These are phyloP conservation scores for Malthinus seriepunctatus DNA, from an alignment of 2,888 invertebrate genomes.

Conservation along the genomic window DNA sequence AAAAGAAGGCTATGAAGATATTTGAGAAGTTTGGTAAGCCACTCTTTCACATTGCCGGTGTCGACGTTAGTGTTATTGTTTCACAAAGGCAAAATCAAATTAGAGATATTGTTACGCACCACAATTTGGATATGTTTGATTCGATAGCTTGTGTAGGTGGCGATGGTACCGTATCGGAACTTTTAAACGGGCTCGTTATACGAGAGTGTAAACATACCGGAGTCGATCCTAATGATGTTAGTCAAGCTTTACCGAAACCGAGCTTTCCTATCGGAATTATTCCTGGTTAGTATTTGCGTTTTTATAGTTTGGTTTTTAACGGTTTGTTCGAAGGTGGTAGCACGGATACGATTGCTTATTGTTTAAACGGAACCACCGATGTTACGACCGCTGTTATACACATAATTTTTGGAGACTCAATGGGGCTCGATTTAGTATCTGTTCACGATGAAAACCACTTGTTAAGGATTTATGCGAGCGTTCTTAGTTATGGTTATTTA, in stretches of 20 bases:
- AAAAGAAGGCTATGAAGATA: conserved; percentile 70
- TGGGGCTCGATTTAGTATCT: conserved; percentile 76
- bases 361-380: conserved; percentile 79
- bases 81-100: conserved; percentile 81
- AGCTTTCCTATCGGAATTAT: conserved; percentile 65
- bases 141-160: conserved; percentile 83
- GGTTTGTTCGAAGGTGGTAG: conserved; percentile 61
- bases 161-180: conserved; percentile 84
- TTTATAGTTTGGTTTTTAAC: neutral
- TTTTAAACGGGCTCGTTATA: conserved; percentile 72
- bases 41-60: conserved; percentile 65
- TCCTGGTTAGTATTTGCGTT: conserved; percentile 48
- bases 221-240: conserved; percentile 59
- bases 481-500: conserved; percentile 83
- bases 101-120: conserved; percentile 65
- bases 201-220: conserved; percentile 59
- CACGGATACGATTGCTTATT: conserved; percentile 79
- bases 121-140: conserved; percentile 63
- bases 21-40: conserved; percentile 75
- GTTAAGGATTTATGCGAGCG: conserved; percentile 72
- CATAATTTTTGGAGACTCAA: conserved; percentile 74
- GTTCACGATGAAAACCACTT: conserved; percentile 65
- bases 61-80: conserved; percentile 67
- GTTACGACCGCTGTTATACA: conserved; percentile 80
- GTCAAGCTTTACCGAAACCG: conserved; percentile 57